Base-by-base conservation (phyloP, 2,888 invertebrate genomes). In the Nomada hirtipes region DNA sequence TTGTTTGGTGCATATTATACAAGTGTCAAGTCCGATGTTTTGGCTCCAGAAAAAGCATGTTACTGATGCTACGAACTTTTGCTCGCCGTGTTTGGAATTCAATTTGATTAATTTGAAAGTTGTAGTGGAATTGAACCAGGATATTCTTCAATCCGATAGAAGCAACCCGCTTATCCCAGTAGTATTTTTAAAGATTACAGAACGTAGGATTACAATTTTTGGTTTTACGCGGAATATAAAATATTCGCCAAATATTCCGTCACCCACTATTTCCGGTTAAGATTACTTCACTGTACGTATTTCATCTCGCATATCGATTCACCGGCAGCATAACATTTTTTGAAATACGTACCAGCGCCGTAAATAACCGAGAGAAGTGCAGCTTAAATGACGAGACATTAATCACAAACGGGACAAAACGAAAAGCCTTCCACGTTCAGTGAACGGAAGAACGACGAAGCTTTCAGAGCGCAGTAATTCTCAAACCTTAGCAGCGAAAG, bases 361-460 rank as follows among this genome's bases (percentile, higher is more conserved):
- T 76, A 79, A 79, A 79, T 76, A 76, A 79, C 64, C 69, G 9
- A 15, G 15, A 20, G 57, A 57, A 59, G n/a, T 42, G 23, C 59
- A 20, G 47, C 60, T 70, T 65, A 78, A 79, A 77, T 60, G 79
- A 77, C 69, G 60, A 65, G 42, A 59, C 59, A 77, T 79, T 77
- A 70, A 78, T 79, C 79, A 78, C 26, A 11, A 26, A 26, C 67
- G 42, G 44, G 64, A 64, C 63, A 52, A 42, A 52, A 50, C 57
- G 36, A 64, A 64, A 77, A 79, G 65, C 18, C 29, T 20, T 42
- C 23, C 68, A 11, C 70, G 70, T 65, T 60, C 64, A 0, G 44
- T 18, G 64, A 59, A 60, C 64, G 23, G 52, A 44, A 60, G 65
- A 65, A 50, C 65, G 18, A 20, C 18, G 47, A 53, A 60, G 65